Percentiles rank a stretch among this genome's conserved stretches.
Evolutionary conservation across 2,797 vertebrate species (phyloP).

Genomic region (Poecilia wingei): DNA sequence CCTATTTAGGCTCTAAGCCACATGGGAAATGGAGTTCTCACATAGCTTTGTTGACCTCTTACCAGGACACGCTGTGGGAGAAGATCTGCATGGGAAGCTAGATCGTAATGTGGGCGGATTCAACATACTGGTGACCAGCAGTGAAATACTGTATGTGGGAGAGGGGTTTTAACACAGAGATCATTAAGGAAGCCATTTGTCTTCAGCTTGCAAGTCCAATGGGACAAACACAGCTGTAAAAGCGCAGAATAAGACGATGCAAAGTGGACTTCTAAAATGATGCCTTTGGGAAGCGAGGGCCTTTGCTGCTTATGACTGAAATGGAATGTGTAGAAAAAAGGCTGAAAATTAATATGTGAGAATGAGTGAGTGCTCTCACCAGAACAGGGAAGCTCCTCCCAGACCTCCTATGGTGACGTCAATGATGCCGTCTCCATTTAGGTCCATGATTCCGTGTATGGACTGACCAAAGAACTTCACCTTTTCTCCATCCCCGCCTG

Average conservation of each 20-base stretch:
- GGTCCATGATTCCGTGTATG: slow-evolving; percentile 95
- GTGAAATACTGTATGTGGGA: slow-evolving; percentile 13
- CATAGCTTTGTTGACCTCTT: slow-evolving; percentile 60
- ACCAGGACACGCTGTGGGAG: slow-evolving; percentile 65
- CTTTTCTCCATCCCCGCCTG: slow-evolving; percentile 90
- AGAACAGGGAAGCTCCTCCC: slow-evolving; percentile 94
- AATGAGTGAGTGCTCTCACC: slow-evolving; percentile 78
- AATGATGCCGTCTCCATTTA: slow-evolving; percentile 92
- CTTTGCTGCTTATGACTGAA: slow-evolving; percentile 30
- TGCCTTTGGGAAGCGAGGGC: slow-evolving; percentile 21
- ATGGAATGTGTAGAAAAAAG: slow-evolving; percentile 29
- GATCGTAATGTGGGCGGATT: slow-evolving; percentile 47
- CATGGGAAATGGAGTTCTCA: slow-evolving; percentile 75
- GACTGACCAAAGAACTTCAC: slow-evolving; percentile 98
- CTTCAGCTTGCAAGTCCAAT: slow-evolving; percentile 48
- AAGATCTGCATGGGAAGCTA: slow-evolving; percentile 54
- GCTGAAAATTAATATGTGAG: slow-evolving; percentile 29
- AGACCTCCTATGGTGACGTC: slow-evolving; percentile 96
- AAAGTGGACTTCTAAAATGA: slow-evolving; percentile 32
- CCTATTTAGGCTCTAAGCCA: slow-evolving; percentile 55
- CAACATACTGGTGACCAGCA: slow-evolving; percentile 12
- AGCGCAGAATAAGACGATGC: slow-evolving; percentile 45
- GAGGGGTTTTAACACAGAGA: slow-evolving; percentile 39
- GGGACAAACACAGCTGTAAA: slow-evolving; percentile 72
- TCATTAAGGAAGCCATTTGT: slow-evolving; percentile 59